Conservation (phyloP, 2,113 vertebrate species). For the Pelobates fuscus region DNA sequence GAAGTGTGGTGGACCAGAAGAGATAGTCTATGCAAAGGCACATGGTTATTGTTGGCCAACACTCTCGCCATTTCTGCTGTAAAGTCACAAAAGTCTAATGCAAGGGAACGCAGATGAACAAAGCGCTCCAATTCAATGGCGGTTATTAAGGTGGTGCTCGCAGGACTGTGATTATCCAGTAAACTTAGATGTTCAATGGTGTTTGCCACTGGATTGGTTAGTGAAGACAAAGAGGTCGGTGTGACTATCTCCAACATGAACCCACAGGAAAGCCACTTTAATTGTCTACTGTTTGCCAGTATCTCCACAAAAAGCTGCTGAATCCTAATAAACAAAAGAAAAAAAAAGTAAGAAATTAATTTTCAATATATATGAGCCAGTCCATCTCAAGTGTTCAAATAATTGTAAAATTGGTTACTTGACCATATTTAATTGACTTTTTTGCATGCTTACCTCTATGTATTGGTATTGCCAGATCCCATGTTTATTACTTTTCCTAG, state of each 20-base stretch:
- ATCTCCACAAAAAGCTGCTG: slow-evolving; percentile 94
- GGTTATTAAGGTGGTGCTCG: slow-evolving; percentile 79
- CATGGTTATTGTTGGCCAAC: slow-evolving; percentile 82
- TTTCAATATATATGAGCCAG: too few species aligned
- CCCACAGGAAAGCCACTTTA: slow-evolving; percentile 92
- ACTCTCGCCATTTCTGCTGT: slow-evolving; percentile 91
- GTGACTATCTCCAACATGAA: slow-evolving; percentile 96
- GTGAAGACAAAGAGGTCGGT: slow-evolving; percentile 84
- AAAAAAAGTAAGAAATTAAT: not conserved
- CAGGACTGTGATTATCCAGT: slow-evolving; percentile 87
- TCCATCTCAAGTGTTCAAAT: too few species aligned
- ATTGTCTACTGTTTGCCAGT: slow-evolving; percentile 90
- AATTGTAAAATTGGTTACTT: too few species aligned
- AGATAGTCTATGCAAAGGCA: slow-evolving; percentile 92
- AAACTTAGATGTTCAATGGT: slow-evolving; percentile 94
- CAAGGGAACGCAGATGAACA: slow-evolving; percentile 84
- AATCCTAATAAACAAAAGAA: slow-evolving; percentile 71
- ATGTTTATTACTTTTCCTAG: too few species aligned
- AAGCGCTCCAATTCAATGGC: slow-evolving; percentile 88
- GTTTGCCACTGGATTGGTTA: slow-evolving; percentile 88
- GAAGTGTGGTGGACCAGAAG: slow-evolving; percentile 89
- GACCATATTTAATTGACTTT: too few species aligned
- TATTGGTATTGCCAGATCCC: too few species aligned
- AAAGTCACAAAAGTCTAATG: slow-evolving; percentile 95
- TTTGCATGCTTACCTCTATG: too few species aligned